Conservation (phyloP, 2,888 invertebrate genomes). For the Dasypolia templi region DNA sequence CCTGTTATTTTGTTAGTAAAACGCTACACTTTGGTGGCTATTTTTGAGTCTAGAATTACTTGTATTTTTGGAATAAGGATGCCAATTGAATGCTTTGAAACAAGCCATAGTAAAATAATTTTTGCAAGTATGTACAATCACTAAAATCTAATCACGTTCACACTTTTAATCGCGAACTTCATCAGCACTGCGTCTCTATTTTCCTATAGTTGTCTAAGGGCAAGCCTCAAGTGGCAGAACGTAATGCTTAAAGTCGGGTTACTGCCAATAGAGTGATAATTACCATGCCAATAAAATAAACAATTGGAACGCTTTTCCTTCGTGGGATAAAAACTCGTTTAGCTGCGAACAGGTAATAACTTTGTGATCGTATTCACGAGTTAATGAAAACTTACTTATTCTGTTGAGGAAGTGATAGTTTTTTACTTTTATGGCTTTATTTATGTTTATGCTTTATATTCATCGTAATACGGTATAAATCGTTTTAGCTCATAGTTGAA, state of each 20-base stretch:
- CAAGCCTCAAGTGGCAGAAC: not conserved
- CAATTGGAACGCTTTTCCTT: not conserved
- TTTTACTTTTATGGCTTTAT: too few species aligned
- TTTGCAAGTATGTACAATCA: not conserved
- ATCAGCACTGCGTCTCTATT: not conserved
- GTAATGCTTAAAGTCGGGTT: constrained; percentile 17
- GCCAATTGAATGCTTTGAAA: not conserved
- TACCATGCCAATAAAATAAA: constrained; percentile 17
- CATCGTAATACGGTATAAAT: not conserved
- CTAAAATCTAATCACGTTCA: not conserved
- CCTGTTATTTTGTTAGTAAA: not conserved
- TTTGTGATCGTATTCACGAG: not conserved
- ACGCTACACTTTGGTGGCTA: not conserved
- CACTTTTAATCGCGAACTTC: not conserved
- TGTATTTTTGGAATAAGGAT: not conserved
- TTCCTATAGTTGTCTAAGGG: not conserved
- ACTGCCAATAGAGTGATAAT: not conserved
- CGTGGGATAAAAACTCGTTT: not conserved
- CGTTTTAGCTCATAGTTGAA: not conserved
- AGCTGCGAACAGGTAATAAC: not conserved
- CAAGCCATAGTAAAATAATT: not conserved
- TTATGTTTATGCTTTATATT: too few species aligned
- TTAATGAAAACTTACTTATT: not conserved
- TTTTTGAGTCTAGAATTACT: not conserved
- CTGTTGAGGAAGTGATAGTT: not conserved